Base-by-base conservation (phyloP, 2,797 vertebrate genomes). In the Pipistrellus pipistrellus region DNA sequence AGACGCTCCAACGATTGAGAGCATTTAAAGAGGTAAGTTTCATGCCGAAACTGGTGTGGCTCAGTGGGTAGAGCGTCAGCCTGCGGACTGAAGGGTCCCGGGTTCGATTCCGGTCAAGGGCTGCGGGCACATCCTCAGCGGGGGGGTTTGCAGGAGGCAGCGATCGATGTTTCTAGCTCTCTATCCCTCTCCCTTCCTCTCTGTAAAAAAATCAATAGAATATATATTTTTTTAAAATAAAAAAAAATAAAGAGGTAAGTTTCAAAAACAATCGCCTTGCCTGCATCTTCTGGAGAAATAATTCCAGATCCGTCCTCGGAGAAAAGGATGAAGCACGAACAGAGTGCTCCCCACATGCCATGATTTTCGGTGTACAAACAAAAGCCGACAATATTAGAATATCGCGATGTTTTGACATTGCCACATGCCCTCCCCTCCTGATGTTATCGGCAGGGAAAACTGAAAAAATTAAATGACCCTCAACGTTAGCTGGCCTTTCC, bases 1-100 rank as follows among this genome's bases (percentile, higher is more conserved):
- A 99, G 98, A 99, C 99, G 4, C 98, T 99, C 96, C 99, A 98
- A 71, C 98, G 99, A 96, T 98, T 99, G 93, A 98, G 99, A 97
- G 98, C 98, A 66, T 99, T 99, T 98, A 99, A 98, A 98, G 99
- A 99, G 98, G 99, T 99, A 96, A 98, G 98, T 97, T 91, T 69
- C 72, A 18, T 41, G 38, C 38, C 38, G 38, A 41, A 41, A 41
- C 38, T 38, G 38, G 38, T 41, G 38, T 41, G 38, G 38, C 38
- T 41, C 38, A 41, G 6, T 41, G 38, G 6, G 38, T 41, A 41
- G 38, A 41, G 38, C 38, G 38, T 41, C 38, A 1, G 38, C 38
- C 38, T 41, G 38, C 38, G 1, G 38, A 41, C 6, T 41, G 38
- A 41, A 41, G 38, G 38, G 38, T 41, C 38, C 38, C 38, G 6